These are phyloP conservation scores for Canis aureus DNA, from an alignment of 2,113 vertebrate genomes.

Conservation along the genomic window DNA sequence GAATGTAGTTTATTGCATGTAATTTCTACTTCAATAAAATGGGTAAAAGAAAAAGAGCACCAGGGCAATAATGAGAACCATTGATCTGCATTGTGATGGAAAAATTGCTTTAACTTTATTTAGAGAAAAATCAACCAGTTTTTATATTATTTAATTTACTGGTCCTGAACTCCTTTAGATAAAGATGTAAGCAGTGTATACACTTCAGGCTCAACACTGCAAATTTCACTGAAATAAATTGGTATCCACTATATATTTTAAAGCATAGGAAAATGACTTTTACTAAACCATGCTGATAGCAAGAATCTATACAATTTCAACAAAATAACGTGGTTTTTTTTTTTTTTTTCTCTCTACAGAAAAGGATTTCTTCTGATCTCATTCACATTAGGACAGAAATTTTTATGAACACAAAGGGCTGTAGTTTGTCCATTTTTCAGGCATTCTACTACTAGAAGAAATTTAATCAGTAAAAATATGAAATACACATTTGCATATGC, in stretches of 20 bases:
- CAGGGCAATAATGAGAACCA: neutral
- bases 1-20: neutral
- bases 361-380: neutral
- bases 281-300: neutral
- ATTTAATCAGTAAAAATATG: neutral
- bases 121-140: neutral
- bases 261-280: neutral
- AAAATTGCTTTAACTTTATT: neutral
- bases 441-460: neutral
- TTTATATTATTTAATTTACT: slow-evolving; percentile 33
- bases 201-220: neutral
- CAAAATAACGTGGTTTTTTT: neutral
- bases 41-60: neutral
- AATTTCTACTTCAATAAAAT: neutral
- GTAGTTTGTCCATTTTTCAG: neutral
- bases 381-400: neutral
- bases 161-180: neutral
- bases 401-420: neutral
- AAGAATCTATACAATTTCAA: neutral
- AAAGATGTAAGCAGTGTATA: neutral
- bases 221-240: neutral
- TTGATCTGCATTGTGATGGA: neutral
- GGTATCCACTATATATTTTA: neutral
- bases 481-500: neutral
- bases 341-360: neutral